phyloP scores from a whole-genome alignment of 1,140 invertebrate species.

The Drosophila tani region DNA sequence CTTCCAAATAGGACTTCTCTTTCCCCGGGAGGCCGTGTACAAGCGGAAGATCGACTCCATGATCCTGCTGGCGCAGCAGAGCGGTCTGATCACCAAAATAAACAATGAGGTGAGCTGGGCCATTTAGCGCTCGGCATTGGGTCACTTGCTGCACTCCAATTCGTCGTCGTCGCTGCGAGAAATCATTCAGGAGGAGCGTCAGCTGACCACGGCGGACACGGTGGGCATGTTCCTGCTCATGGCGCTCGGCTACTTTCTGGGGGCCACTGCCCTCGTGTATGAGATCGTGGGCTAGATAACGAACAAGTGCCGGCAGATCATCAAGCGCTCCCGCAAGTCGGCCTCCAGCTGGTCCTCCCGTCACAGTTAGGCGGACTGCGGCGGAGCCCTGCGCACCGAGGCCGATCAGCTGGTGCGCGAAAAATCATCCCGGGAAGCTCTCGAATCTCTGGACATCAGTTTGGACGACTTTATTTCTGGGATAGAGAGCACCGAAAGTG shows the following conservation, averaged over 20 bases:
- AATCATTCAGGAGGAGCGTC: conserved; percentile 87
- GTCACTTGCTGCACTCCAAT: conserved; percentile 86
- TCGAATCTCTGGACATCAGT: conserved; percentile 35
- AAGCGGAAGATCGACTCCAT: conserved; percentile 87
- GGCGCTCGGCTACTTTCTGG: conserved; percentile 88
- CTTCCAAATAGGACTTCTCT: conserved; percentile 88
- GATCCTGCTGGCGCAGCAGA: conserved; percentile 87
- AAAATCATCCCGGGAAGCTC: conserved; percentile 33
- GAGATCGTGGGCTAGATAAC: no score
- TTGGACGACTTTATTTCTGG: conserved; percentile 54
- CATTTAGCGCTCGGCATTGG: conserved; percentile 87
- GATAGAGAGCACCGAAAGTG: conserved; percentile 17
- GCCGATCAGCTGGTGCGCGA: no score
- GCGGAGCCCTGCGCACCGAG: no score
- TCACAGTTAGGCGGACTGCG: no score
- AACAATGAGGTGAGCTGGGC: conserved; percentile 89
- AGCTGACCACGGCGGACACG: conserved; percentile 90
- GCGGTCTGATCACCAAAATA: conserved; percentile 88
- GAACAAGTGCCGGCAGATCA: conserved; percentile 46
- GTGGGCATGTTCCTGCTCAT: conserved; percentile 92
- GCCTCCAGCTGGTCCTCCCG: no score
- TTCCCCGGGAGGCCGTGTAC: conserved; percentile 88
- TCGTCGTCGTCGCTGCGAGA: conserved; percentile 64
- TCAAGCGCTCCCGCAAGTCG: conserved; percentile 67
- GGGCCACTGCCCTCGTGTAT: conserved; percentile 70